Evolutionary conservation across 2,888 invertebrate genomes (phyloP), one percentile per base, ranked within the genome.

Genomic region (Stenolophus ochropezus): DNA sequence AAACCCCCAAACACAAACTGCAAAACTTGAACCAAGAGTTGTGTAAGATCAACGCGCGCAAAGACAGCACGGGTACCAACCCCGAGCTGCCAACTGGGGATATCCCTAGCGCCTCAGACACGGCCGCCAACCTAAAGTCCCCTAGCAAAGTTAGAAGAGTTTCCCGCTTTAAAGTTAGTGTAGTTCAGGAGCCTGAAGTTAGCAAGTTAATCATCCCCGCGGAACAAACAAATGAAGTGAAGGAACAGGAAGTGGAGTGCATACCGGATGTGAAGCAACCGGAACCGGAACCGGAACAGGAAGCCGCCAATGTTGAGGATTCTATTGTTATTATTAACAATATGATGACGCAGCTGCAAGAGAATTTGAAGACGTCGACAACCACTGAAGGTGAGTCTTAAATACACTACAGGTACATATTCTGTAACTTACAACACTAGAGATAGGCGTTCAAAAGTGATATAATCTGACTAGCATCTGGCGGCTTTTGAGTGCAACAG

Each of bases 1-100:
- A 83, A 25, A 86, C 89, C 79, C 87, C 90, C 0, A 90, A 91
- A 89, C 90, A 90, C 51, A 90, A 90, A 33, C 87, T 93, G 16
- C 90, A 91, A 1, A 92, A 92, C 84, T 89, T 93, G 27, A 92
- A 92, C 87, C 91, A 91, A 87, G 92, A 93, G 88, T 90, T 93
- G 85, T 91, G 91, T 87, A 91, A 91, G 89, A 92, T 93, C 87
- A 91, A 91, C 82, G 89, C 91, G 86, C 91, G 91, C 86, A 83
- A 85, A 25, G 87, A 87, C 25, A 84, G 85, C 65, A 83, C 84
- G 4, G 84, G 83, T 25, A 71, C 78, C 49, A 74, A 75, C 51
- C 20, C 82, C 27, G 71, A 73, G 21, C 20, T 49, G 6, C n/a
- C 71, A 73, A 8, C 47, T 2, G 71, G 49, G 0, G 47, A 47